phyloP scores from a whole-genome alignment of 2,113 vertebrate species.

The Planiliza haematocheilus region DNA sequence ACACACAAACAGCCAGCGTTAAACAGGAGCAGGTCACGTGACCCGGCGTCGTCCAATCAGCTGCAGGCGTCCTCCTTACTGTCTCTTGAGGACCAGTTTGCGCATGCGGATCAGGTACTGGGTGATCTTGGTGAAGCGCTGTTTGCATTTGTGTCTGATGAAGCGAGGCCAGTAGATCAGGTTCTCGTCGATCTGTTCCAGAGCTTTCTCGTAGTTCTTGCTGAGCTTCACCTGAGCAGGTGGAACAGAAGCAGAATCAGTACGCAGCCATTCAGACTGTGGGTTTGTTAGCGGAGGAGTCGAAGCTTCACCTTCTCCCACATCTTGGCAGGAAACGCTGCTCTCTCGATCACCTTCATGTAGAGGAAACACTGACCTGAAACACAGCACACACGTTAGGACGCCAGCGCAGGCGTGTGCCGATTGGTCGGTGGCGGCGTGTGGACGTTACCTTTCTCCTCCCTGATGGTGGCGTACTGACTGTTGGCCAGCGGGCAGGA shows the following conservation, averaged over 20 bases:
- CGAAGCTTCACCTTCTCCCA: constrained; percentile 91
- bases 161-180: constrained; percentile 97
- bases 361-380: constrained; percentile 94
- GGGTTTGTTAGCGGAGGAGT: not conserved
- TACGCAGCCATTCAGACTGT: too few relatives aligned
- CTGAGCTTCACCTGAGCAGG: constrained; percentile 89
- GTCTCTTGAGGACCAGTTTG: constrained; percentile 89
- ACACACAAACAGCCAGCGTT: not conserved
- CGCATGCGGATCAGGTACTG: constrained; percentile 98
- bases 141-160: constrained; percentile 97
- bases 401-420: too few relatives aligned
- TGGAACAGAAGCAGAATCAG: too few relatives aligned
- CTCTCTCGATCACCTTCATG: constrained; percentile 96
- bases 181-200: constrained; percentile 96
- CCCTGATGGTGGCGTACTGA: constrained; percentile 94
- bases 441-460: constrained; percentile 99
- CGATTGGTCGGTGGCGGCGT: too few relatives aligned
- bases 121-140: constrained; percentile 96
- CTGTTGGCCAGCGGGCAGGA: constrained; percentile 96
- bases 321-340: constrained; percentile 91
- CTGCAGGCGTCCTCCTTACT: constrained; percentile 31
- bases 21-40: too few relatives aligned
- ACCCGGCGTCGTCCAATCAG: too few relatives aligned
- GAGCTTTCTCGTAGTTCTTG: constrained; percentile 94
- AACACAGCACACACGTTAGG: not conserved